phyloP scores from a whole-genome alignment of 2,113 vertebrate genomes.

The Dolichotis patagonum region DNA sequence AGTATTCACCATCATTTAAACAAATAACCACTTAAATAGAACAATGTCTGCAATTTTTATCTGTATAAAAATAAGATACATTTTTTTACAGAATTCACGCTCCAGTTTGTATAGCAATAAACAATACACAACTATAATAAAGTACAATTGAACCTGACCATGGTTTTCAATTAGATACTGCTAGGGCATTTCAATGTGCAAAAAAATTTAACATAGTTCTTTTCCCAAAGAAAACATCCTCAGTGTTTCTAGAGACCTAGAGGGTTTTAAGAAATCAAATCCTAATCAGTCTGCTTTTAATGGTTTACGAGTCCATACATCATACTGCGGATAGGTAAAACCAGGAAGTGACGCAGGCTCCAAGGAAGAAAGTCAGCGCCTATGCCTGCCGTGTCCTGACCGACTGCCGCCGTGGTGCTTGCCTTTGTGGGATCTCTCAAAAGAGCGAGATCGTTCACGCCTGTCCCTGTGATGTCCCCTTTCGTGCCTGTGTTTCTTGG shows the following conservation, averaged over 20 bases:
- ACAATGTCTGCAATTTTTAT: slow-evolving; percentile 91
- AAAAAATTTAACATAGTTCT: slow-evolving; percentile 84
- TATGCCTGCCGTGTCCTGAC: slow-evolving; percentile 95
- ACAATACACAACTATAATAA: slow-evolving; percentile 90
- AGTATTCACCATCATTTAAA: slow-evolving; percentile 92
- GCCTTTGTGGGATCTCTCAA: slow-evolving; percentile 96
- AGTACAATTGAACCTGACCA: slow-evolving; percentile 86
- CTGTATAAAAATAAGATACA: slow-evolving; percentile 93
- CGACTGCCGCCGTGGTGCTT: slow-evolving; percentile 95
- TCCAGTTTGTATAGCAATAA: slow-evolving; percentile 89
- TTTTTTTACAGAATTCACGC: slow-evolving; percentile 88
- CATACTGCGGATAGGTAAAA: slow-evolving; percentile 78
- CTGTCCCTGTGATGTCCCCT: slow-evolving; percentile 94
- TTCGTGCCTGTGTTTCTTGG: slow-evolving; percentile 98
- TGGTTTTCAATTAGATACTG: slow-evolving; percentile 85
- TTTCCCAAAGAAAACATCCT: slow-evolving; percentile 77
- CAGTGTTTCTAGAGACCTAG: slow-evolving; percentile 80
- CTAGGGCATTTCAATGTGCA: slow-evolving; percentile 93
- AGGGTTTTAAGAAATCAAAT: slow-evolving; percentile 85
- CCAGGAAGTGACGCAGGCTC: neutral
- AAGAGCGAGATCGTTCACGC: slow-evolving; percentile 94
- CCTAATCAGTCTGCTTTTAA: slow-evolving; percentile 75
- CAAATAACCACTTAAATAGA: slow-evolving; percentile 93
- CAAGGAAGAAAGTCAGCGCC: slow-evolving; percentile 88
- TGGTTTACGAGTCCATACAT: slow-evolving; percentile 85